Evolutionary conservation across 2,888 invertebrate genomes (phyloP), one percentile per base, ranked within the genome.

Genomic region (Plagiodera versicolora): DNA sequence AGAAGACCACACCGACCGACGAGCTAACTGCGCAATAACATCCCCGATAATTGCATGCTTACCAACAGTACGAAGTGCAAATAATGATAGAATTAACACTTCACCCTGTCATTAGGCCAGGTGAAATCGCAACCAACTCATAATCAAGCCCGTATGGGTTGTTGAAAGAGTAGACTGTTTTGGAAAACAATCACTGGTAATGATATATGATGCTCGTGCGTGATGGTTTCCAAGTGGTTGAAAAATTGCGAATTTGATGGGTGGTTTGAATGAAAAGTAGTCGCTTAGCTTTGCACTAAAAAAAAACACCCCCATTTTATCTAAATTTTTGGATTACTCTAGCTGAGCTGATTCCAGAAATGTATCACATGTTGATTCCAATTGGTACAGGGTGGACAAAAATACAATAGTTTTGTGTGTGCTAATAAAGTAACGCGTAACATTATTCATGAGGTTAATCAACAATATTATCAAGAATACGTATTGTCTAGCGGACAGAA

Each of bases 31-130:
- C 18, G 35, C 18, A 52, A 52, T 52, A 14, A 52, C 39, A 39
- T n/a, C 52, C n/a, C 2, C 4, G 52, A 14, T 52, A 52, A 39
- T 52, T 35, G 52, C 16, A 16, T 18, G 16, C 35, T 16, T 20
- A 17, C 5, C 18, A 18, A 20, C 39, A 19, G 18, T n/a, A 2
- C 4, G 52, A 52, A 5, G 52, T 52, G 52, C 52, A 52, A 52
- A 52, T 52, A 28, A 51, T 51, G 20, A 52, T 39, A 39, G 52
- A 52, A 52, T 52, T 52, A 39, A 52, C 52, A 52, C 39, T 19
- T 52, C 16, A 52, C 35, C 39, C n/a, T 52, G 20, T 14, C 32
- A 52, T 52, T 52, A 52, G 10, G 39, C 32, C 19, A 14, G 14
- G 19, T 20, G 4, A 52, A 39, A 52, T 32, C 19, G 39, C 39